Evolutionary conservation across 2,888 invertebrate species (phyloP), one percentile per base, ranked within the genome.

Genomic region (Acleris sparsana): DNA sequence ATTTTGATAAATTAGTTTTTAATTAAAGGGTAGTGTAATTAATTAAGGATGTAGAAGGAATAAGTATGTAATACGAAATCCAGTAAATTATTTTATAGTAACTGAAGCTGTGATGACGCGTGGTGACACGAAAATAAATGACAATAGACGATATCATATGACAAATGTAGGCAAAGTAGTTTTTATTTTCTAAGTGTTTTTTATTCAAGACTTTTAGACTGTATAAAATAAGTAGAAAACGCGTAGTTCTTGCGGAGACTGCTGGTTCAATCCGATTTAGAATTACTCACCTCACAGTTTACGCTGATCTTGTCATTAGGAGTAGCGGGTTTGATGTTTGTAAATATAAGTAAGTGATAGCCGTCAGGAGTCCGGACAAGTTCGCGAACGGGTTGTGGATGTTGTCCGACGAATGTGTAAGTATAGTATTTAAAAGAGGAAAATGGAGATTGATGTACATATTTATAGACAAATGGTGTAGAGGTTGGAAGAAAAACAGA

Each of bases 1-100:
- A 66, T 56, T 64, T 58, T 59, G 53, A 49, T 22, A 33, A 39
- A 33, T 29, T 57, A 62, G 11, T 53, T 51, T 25, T 53, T 53
- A 66, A 52, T 46, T 29, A 46, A 61, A 33, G 65, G 62, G 57
- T 48, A 39, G 13, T 39, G 13, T 60, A 56, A 11, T 43, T 60
- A 29, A 46, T 57, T 57, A 25, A 57, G 13, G 22, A n/a, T 53
- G 25, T 46, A 17, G 17, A 52, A 46, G 55, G 55, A 55, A 49
- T 65, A 43, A 48, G 63, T 63, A 63, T 66, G 56, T 57, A 46
- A 66, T 62, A 66, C 62, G 18, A 44, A 17, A 57, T 66, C 62
- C 48, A 22, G 53, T 49, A 62, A 52, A 18, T 52, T 61, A 56
- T 9, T n/a, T 52, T 44, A 2, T 58, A 58, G 13, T 20, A 20